Base-by-base conservation (phyloP, 2,113 vertebrate species). In the Dromaius novaehollandiae region DNA sequence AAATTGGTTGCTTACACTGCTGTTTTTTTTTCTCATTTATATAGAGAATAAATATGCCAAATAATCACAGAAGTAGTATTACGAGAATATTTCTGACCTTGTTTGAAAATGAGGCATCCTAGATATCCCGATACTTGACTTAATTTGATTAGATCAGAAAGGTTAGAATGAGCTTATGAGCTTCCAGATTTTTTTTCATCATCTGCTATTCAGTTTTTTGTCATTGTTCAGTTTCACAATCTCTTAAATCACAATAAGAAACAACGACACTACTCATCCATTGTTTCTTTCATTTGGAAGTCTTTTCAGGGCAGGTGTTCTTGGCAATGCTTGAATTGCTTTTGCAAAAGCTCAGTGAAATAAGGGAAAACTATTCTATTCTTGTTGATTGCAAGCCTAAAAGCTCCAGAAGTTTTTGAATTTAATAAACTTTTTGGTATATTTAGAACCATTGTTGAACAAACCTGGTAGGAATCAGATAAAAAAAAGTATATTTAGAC, bases 41-140 rank as follows among this genome's bases (percentile, higher is more conserved):
- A 5, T 20, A 53, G 26, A 17, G 9, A 69, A 1, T 26, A 12
- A 13, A n/a, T 19, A 8, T 30, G 25, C 5, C 24, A 86, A 53
- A 9, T 53, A 53, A 17, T 14, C 8, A 17, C 2, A 7, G 34
- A 3, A 50, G 5, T 9, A 22, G 19, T 20, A 40, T 1, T 16
- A 13, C 24, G 13, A 12, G 2, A 12, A 6, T 40, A 16, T 36
- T 73, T 83, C 53, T 84, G 56, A 28, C 8, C 11, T 76, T 44
- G 3, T 9, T 36, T 65, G 63, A 58, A 85, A 6, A 84, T 30
- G 36, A 46, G 1, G 3, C 0, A 21, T 40, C 0, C 24, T 13
- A 42, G 71, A 55, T 42, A 61, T 32, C 12, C 53, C 68, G 26
- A 44, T 7, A 40, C 8, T 2, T 75, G 40, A 53, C 10, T 0